Base-by-base conservation (phyloP, 2,797 vertebrate species). In the Urosaurus nigricauda region DNA sequence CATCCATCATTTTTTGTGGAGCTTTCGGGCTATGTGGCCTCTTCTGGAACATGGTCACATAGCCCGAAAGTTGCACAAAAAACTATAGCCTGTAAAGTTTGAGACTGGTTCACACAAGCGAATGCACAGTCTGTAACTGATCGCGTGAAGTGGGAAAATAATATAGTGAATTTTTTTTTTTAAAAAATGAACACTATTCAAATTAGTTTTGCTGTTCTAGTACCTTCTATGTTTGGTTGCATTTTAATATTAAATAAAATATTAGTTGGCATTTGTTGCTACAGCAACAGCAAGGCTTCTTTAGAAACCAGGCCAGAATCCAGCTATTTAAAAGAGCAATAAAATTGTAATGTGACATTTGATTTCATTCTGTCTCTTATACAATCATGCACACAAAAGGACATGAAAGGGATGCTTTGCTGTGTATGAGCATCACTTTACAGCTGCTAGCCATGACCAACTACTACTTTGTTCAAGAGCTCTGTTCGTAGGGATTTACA, bases 201-300 rank as follows among this genome's bases (percentile, higher is more conserved):
- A 56, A 73, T 5, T 1, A 47, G 24, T 40, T 32, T 68, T 43
- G 16, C 29, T 47, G 73, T 65, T 71, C 75, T 53, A 58, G 19
- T 7, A 26, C 5, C 24, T 17, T 73, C n/a, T 58, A 58, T 16
- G 19, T 74, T 9, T 43, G 21, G 71, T 70, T 40, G 71, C n/a
- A 14, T 60, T 74, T 74, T 74, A 74, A 9, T 53, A 13, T 19
- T n/a, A 47, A 17, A n/a, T 19, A 37, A 56, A 60, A 60, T 9
- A 40, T 29, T 21, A 84, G 35, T 40, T 68, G 35, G 24, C 11
- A 37, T 40, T 19, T 56, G 70, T 85, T 74, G 71, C 71, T 60
- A 85, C 71, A 56, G 83, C 35, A 85, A 58, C 53, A 63, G 79
- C 71, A 58, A 40, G 24, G 17, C 47, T 75, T 85, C 26, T 37